Percentiles rank a stretch among this genome's conserved stretches.
phyloP scores from a whole-genome alignment of 2,797 vertebrate genomes.

The Sebastolobus altivelis region DNA sequence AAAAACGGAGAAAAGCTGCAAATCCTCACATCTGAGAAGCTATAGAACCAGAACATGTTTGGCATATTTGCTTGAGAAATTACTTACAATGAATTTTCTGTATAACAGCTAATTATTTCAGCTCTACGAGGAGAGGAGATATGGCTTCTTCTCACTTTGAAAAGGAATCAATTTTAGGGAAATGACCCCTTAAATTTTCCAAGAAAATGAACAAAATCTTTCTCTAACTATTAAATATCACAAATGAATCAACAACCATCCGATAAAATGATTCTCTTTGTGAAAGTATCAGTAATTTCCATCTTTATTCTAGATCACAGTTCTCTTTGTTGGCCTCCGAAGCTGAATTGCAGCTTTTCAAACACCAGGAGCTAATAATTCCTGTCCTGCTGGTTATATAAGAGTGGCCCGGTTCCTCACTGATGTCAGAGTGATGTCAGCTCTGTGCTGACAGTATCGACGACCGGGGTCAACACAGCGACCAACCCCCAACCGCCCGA shows the following conservation, averaged over 20 bases:
- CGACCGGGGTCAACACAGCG: background rate
- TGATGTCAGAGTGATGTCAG: slow-evolving; percentile 52
- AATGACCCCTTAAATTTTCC: no score
- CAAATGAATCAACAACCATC: background rate
- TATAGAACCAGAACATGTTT: background rate
- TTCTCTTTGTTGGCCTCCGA: slow-evolving; percentile 4
- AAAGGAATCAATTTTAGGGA: no score
- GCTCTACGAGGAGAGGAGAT: background rate
- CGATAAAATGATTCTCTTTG: background rate
- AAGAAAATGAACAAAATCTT: no score
- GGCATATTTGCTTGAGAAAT: background rate
- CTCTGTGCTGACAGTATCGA: slow-evolving; percentile 26
- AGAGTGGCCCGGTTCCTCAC: slow-evolving; percentile 56
- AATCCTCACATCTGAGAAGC: no score
- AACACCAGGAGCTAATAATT: slow-evolving; percentile 2
- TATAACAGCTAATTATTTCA: no score
- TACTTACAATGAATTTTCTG: no score
- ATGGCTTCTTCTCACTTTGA: background rate
- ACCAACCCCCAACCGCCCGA: background rate
- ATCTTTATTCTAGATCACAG: background rate
- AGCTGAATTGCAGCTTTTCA: background rate
- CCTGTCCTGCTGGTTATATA: slow-evolving; percentile 63
- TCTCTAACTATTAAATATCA: background rate
- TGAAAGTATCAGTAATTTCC: background rate
- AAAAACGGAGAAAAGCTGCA: background rate